phyloP scores from a whole-genome alignment of 2,797 vertebrate genomes.

The Benthosema pterotum region DNA sequence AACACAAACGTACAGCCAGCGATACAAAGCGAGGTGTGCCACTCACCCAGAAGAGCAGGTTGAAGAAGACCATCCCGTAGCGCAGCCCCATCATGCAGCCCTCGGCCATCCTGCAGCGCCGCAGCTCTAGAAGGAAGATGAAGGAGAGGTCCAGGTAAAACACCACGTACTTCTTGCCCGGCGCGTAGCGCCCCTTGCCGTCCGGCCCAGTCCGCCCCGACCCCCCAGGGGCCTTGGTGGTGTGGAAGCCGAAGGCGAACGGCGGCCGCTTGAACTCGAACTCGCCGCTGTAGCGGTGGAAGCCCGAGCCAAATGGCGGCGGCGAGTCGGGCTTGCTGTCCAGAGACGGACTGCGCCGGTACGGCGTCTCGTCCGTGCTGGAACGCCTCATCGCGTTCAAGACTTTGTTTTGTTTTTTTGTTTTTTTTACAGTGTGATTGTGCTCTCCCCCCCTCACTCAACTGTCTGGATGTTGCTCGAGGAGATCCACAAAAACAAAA shows the following conservation, averaged over 20 bases:
- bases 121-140: conserved; percentile 99
- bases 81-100: conserved; percentile 97
- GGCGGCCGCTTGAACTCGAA: conserved; percentile 88
- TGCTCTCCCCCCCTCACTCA: no score
- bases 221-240: conserved; percentile 79
- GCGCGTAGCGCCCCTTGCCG: conserved; percentile 83
- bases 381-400: conserved; percentile 88
- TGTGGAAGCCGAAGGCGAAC: conserved; percentile 91
- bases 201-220: conserved; percentile 22
- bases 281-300: conserved; percentile 88
- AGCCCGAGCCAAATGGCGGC: conserved; percentile 78
- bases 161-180: conserved; percentile 97
- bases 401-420: no score
- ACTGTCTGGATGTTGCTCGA: no score
- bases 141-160: conserved; percentile 99
- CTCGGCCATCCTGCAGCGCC: conserved; percentile 98
- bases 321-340: conserved; percentile 92
- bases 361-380: conserved; percentile 95
- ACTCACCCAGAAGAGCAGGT: conserved; percentile 99
- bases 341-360: conserved; percentile 94
- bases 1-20: neutral
- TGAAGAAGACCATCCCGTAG: conserved; percentile 99
- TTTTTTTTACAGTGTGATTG: no score
- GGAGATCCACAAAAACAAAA: no score
- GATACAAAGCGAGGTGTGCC: neutral